Evolutionary conservation across 2,797 vertebrate genomes (phyloP).

Genomic region (Platyrinchus mystaceus): DNA sequence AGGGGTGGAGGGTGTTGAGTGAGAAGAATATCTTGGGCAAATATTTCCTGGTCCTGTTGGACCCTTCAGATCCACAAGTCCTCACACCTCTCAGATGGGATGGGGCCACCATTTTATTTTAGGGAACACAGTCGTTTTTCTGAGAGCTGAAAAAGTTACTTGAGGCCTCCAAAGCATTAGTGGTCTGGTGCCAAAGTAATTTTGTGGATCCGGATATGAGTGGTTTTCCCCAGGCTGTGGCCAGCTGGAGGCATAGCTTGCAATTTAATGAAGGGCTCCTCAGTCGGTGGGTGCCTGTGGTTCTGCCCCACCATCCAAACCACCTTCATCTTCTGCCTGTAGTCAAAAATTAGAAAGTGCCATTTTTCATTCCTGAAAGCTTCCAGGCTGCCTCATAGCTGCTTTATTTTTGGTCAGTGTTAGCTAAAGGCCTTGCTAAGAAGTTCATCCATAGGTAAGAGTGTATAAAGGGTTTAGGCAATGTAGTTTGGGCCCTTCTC

Average conservation of each 20-base stretch:
- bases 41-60: background rate
- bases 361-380: background rate
- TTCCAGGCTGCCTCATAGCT: background rate
- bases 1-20: background rate
- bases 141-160: background rate
- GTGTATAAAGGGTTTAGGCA: background rate
- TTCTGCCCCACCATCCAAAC: background rate
- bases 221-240: background rate
- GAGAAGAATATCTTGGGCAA: background rate
- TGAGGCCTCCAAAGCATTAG: background rate
- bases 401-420: background rate
- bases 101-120: background rate
- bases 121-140: background rate
- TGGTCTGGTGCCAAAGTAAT: background rate
- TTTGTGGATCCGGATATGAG: background rate
- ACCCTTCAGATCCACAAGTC: background rate
- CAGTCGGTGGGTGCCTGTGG: background rate
- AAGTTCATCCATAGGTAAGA: background rate
- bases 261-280: background rate
- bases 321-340: background rate
- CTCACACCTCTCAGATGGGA: background rate
- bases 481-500: accelerated
- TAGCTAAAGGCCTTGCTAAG: background rate
- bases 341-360: background rate
- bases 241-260: background rate